Base-by-base conservation (phyloP, 2,113 vertebrate species). In the Scophthalmus maximus region DNA sequence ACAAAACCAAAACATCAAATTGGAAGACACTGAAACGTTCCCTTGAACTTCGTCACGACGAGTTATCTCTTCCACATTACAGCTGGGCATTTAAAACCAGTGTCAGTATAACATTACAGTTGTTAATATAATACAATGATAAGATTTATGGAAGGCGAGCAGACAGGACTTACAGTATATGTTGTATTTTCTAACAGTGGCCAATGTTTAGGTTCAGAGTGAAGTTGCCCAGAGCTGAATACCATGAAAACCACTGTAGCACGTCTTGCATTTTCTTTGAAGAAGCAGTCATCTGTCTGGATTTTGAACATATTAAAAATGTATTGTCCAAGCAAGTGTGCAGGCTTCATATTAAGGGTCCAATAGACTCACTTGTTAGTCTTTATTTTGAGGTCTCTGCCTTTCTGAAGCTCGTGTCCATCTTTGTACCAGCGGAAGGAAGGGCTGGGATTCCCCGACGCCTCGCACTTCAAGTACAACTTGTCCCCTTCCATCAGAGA, bases 361-460 rank as follows among this genome's bases (percentile, higher is more conserved):
- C 18, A 32, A 29, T 4, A 57, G 34, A 93, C 96, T 97, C 91
- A 99, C 97, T 95, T 98, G 91, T 96, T 97, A 23, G 95, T 96
- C 93, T 98, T 98, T 93, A 99, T 98, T 88, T 96, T 95, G 73
- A 99, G 94, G 86, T 97, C 96, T 61, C 95, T 94, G 81, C 94
- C 97, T 89, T 96, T 96, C 91, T 97, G 97, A 76, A 99, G 94
- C 85, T 98, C 96, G 47, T 94, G 96, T 82, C 97, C 96, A 0
- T 98, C 96, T 93, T 97, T 97, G 93, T 96, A 97, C 97, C 97
- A 99, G 38, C 95, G 96, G 86, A 98, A 98, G 74, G 95, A 94
- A 0, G 96, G 96, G 86, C 94, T 95, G 76, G 96, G 97, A 88
- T 95, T 97, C 27, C 96, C 97, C 0, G 94, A 93, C 0, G 95